phyloP scores from a whole-genome alignment of 2,113 vertebrate species.

The Opisthocomus hoazin region DNA sequence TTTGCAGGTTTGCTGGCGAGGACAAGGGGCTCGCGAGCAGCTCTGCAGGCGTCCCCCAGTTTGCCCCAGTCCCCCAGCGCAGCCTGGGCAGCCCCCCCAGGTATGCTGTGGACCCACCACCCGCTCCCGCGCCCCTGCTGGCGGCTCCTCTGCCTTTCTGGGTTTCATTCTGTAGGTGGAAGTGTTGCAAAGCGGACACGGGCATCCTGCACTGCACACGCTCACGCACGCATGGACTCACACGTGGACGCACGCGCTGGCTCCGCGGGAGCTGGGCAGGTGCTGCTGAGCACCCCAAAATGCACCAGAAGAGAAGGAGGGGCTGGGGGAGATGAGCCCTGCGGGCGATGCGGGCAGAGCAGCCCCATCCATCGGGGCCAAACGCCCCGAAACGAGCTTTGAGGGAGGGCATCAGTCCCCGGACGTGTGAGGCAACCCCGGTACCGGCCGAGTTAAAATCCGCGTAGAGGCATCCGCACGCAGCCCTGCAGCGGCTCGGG shows the following conservation, averaged over 20 bases:
- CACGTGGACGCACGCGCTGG: fast-evolving
- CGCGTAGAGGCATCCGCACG: fast-evolving
- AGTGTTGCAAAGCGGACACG: not conserved
- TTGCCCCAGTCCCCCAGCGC: not conserved
- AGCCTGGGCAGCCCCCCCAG: not conserved
- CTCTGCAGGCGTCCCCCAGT: not conserved
- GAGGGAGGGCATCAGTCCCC: fast-evolving
- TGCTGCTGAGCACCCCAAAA: fast-evolving
- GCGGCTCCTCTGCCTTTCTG: not conserved
- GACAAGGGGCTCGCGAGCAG: fast-evolving
- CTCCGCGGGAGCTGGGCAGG: not conserved
- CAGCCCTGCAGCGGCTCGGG: not conserved
- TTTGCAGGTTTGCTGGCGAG: not conserved
- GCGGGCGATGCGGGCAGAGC: not conserved
- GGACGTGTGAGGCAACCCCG: fast-evolving
- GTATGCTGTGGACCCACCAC: not conserved
- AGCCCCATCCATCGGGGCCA: not conserved
- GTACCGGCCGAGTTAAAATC: not conserved
- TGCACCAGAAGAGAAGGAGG: not conserved
- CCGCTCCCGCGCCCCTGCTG: too few species aligned
- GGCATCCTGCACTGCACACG: not conserved
- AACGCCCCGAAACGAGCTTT: not conserved
- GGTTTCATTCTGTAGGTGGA: slow-evolving; percentile 28
- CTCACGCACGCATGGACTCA: not conserved
- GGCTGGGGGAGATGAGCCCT: not conserved